Base-by-base conservation (phyloP, 2,888 invertebrate genomes). In the Punctoribates punctum region DNA sequence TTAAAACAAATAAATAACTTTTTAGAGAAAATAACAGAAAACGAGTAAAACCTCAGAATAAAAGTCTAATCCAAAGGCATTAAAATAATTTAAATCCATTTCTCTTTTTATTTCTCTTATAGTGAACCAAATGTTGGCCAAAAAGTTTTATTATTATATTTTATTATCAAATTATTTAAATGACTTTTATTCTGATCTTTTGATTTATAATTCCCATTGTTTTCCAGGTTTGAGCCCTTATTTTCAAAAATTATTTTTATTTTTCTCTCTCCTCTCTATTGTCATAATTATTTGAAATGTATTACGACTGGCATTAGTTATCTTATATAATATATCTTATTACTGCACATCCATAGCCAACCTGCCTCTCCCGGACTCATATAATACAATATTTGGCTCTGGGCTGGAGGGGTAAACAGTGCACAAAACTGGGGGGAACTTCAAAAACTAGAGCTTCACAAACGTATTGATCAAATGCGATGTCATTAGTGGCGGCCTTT, bases 401-500 rank as follows among this genome's bases (percentile, higher is more conserved):
- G 62, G 62, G 62, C 29, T 29, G 62, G 20, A 25, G 25, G 23
- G 57, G 62, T 25, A 20, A 62, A 62, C 27, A 51, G 62, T 8
- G 20, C 9, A 17, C 4, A 48, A 11, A 4, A 48, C 3, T 48
- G 13, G 29, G 62, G 62, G 29, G 27, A 27, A 62, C 62, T 62
- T 62, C 62, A 62, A 62, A 62, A 62, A 9, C 17, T 2, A 17
- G 8, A 27, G 9, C 62, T 23, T 34, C 34, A 34, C 34, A 34
- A 5, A 34, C 34, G 27, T 62, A 62, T 27, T 62, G 62, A 62
- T 62, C 62, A 62, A 60, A 29, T 54, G 54, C 54, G 8, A 27
- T 29, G 62, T 62, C 62, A 62, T 62, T 62, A 62, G 29, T 62
- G 62, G 62, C 20, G 62, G 34, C 34, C 34, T 62, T 62, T 62